Conservation (phyloP, 2,888 invertebrate genomes). For the Acanthosepion pharaonis region DNA sequence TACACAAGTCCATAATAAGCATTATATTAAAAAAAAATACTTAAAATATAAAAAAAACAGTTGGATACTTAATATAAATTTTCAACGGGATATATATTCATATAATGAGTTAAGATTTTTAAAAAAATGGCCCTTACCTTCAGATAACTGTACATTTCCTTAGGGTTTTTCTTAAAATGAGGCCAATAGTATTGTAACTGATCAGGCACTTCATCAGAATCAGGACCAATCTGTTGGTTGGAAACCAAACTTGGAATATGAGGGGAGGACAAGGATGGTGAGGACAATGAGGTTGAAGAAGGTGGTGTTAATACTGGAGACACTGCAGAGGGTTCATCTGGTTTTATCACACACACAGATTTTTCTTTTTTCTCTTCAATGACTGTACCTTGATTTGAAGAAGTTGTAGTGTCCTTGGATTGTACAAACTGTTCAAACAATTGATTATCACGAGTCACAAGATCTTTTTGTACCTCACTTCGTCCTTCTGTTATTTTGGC, state of each 20-base stretch:
- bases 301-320: no score
- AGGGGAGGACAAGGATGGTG: background rate
- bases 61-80: no score
- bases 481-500: constrained; percentile 52
- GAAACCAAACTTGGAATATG: background rate
- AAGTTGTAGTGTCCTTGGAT: background rate
- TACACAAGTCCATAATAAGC: no score
- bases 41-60: no score
- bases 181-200: constrained; percentile 72
- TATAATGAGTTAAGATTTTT: no score
- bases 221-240: constrained; percentile 48
- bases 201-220: constrained; percentile 63
- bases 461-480: background rate
- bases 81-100: no score
- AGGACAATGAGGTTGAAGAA: background rate
- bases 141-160: constrained; percentile 68
- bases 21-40: no score
- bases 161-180: constrained; percentile 61
- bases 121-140: constrained; percentile 60
- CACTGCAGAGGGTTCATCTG: background rate
- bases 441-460: background rate
- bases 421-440: background rate
- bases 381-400: background rate
- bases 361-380: background rate
- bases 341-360: background rate